Conservation (phyloP, 2,113 vertebrate species). For the Herpetotheres cachinnans region DNA sequence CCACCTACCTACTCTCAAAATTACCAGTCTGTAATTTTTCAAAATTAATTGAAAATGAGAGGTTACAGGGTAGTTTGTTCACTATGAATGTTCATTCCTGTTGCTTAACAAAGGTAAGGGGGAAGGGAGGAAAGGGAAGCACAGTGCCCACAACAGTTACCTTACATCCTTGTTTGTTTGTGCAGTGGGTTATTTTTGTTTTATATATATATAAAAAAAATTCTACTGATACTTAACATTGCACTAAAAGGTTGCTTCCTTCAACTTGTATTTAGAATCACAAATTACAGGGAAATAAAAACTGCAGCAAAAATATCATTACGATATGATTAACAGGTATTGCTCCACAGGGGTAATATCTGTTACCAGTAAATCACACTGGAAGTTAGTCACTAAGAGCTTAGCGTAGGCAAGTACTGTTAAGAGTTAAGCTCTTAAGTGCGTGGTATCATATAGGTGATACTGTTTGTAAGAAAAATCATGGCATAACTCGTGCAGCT, state of each 20-base stretch:
- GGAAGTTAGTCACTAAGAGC: slow-evolving; percentile 10
- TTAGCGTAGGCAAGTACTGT: background rate
- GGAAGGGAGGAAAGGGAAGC: slow-evolving; percentile 8
- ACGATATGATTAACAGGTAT: background rate
- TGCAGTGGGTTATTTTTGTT: slow-evolving; percentile 34
- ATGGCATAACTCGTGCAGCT: slow-evolving; percentile 42
- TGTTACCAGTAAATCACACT: slow-evolving; percentile 18
- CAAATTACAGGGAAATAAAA: slow-evolving; percentile 37
- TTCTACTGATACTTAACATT: slow-evolving; percentile 62
- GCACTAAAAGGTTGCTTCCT: slow-evolving; percentile 63
- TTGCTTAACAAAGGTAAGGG: background rate
- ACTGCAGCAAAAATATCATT: slow-evolving; percentile 5
- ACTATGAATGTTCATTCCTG: slow-evolving; percentile 27
- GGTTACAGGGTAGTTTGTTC: background rate
- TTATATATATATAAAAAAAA: background rate
- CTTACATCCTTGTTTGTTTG: slow-evolving; percentile 62
- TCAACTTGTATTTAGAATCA: slow-evolving; percentile 59
- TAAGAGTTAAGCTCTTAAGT: slow-evolving; percentile 47
- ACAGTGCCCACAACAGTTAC: background rate
- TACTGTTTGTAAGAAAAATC: slow-evolving; percentile 18
- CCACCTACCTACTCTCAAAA: background rate
- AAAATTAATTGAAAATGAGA: background rate
- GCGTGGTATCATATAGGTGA: background rate
- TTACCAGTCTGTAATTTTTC: background rate
- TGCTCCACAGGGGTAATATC: background rate